Base-by-base conservation (phyloP, 2,797 vertebrate genomes). In the Rhinogobio ventralis region DNA sequence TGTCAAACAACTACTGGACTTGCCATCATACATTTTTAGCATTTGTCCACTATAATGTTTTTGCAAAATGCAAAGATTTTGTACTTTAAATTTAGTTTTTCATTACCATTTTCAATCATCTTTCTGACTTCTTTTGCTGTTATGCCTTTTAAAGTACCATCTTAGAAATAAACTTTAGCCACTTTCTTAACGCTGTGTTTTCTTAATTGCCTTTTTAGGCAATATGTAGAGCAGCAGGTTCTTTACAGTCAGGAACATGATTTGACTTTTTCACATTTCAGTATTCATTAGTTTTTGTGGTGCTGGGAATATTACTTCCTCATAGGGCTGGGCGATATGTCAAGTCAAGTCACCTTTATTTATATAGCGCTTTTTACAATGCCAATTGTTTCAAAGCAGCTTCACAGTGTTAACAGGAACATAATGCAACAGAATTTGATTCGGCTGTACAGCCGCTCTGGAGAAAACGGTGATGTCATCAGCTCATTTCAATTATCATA, bases 1-100 rank as follows among this genome's bases (percentile, higher is more conserved):
- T 55, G 51, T 75, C 51, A 55, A 75, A 75, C 36, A 39, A 39
- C 36, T 75, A 28, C 45, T 72, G 15, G 30, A 15, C 45, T 73
- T 49, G 45, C 45, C 25, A 51, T 51, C 17, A 20, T 73, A 73
- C 8, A 73, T 7, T 51, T 51, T 51, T 73, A 49, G 13, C 13
- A 45, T 45, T n/a, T 14, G 36, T 5, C 19, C 28, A 6, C 17
- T 20, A 36, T 36, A 7, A 49, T 72, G 30, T 33, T 66, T 66
- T 25, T n/a, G 10, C 13, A 67, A 33, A 30, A 55, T 13, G 28
- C 3, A 33, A 75, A 14, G 49, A 55, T 57, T 36, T 76, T 55
- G 4, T 53, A 11, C 5, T 5, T n/a, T 20, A 53, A 7, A 4
- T 74, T 73, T 51, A 2, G 9, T 74, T 33, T 62, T 46, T 55